Evolutionary conservation across 23 tunicate species (phyloP).

Genomic region (Ascidia mentula): DNA sequence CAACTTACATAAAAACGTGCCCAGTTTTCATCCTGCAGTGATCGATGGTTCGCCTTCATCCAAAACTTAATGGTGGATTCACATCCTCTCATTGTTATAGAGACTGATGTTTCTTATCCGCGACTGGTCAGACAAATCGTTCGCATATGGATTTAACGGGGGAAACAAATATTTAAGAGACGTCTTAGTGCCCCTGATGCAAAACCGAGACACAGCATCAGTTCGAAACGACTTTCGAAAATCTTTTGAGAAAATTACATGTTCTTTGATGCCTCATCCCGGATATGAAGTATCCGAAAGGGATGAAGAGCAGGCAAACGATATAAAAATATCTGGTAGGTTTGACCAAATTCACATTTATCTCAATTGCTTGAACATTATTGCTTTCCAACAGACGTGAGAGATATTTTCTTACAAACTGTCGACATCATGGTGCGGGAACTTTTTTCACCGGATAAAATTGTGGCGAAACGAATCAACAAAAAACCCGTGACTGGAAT

Average conservation of each 20-base stretch:
- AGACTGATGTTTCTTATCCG: slow-evolving; percentile 36
- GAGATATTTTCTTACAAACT: not conserved
- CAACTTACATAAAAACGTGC: too few species aligned
- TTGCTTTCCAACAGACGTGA: too few species aligned
- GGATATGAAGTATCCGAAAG: slow-evolving; percentile 28
- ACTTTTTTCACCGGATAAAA: not conserved
- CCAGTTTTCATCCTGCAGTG: too few species aligned
- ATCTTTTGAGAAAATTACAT: slow-evolving; percentile 27
- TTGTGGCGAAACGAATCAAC: not conserved
- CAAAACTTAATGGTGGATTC: not conserved
- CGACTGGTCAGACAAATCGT: slow-evolving; percentile 28
- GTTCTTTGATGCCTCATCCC: slow-evolving; percentile 52
- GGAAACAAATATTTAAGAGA: slow-evolving; percentile 19
- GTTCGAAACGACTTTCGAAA: slow-evolving; percentile 27
- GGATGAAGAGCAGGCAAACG: slow-evolving; percentile 2
- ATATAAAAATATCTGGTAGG: too few species aligned
- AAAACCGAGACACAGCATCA: slow-evolving; percentile 11
- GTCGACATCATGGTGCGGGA: not conserved
- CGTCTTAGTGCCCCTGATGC: not conserved
- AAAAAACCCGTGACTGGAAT: not conserved
- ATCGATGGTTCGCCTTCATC: too few species aligned
- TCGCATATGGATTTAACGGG: slow-evolving; percentile 33
- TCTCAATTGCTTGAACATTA: not conserved
- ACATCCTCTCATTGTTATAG: not conserved
- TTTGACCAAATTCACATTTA: not conserved